These are phyloP conservation scores for Oscheius sp. DNA, from an alignment of 1,140 invertebrate genomes.

Conservation along the genomic window DNA sequence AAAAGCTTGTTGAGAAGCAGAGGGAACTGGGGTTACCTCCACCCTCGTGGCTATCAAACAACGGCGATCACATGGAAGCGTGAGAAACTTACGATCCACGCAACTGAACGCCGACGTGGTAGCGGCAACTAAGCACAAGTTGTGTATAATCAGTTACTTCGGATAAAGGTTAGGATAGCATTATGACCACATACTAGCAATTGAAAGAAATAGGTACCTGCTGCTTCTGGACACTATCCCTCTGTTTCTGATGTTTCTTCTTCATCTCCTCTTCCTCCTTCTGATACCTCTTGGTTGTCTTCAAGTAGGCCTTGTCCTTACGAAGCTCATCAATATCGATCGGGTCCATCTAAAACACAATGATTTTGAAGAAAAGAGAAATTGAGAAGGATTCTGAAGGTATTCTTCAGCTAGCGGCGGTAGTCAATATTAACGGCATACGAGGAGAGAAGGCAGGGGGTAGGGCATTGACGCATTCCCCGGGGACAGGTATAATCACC, in stretches of 20 bases:
- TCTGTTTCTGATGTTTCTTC: slow-evolving; percentile 90
- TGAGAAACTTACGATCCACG: slow-evolving; percentile 8
- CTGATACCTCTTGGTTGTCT: slow-evolving; percentile 90
- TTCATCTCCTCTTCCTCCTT: slow-evolving; percentile 88
- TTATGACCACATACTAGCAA: no score
- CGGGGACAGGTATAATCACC: no score
- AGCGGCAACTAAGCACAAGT: neutral
- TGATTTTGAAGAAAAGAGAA: neutral
- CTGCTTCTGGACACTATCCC: slow-evolving; percentile 81
- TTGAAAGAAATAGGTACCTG: slow-evolving; percentile 60
- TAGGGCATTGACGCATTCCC: no score
- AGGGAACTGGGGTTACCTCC: neutral
- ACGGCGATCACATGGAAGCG: neutral
- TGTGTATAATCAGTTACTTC: no score
- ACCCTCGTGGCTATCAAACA: neutral
- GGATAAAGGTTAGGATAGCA: no score
- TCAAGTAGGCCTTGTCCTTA: slow-evolving; percentile 87
- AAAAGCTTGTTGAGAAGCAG: neutral
- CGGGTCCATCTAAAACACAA: slow-evolving; percentile 72
- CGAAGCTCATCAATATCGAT: slow-evolving; percentile 85
- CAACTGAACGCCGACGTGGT: neutral
- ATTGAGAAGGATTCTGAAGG: slow-evolving; percentile 7
- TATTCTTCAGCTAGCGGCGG: no score
- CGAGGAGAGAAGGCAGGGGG: no score
- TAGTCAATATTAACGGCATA: no score